Conservation (phyloP, 2,113 vertebrate genomes). For the Carollia perspicillata region DNA sequence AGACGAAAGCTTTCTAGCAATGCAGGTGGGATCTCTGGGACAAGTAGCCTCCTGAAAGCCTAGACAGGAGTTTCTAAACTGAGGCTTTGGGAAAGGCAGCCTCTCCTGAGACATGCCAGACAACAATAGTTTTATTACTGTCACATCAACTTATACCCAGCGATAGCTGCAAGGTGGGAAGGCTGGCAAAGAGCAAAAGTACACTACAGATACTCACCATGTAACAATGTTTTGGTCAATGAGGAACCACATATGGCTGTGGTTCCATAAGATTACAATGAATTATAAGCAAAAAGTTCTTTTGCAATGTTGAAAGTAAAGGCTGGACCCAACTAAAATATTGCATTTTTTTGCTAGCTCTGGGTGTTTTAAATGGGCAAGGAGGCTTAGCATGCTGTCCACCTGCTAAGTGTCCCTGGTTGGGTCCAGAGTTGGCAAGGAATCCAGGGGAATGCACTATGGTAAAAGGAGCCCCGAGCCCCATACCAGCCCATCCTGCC, state of each 20-base stretch:
- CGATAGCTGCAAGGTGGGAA: background rate
- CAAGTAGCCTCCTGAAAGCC: background rate
- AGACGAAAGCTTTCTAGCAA: background rate
- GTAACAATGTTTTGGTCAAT: background rate
- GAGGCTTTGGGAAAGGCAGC: background rate
- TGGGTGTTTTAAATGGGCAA: background rate
- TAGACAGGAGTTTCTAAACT: background rate
- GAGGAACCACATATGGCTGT: background rate
- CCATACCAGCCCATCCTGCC: background rate
- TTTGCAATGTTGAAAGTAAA: background rate
- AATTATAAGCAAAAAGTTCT: background rate
- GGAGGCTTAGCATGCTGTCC: background rate
- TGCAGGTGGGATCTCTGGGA: background rate
- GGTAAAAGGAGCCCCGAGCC: background rate
- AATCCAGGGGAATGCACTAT: background rate
- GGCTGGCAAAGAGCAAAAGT: background rate
- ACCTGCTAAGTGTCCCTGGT: background rate
- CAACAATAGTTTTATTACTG: background rate
- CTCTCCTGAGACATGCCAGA: background rate
- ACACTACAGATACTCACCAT: background rate
- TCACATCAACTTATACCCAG: background rate
- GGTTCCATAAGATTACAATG: background rate
- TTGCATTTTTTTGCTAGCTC: background rate
- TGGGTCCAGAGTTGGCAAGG: background rate
- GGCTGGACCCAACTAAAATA: background rate